Percentiles rank a stretch among this genome's conserved stretches.
These are phyloP conservation scores for Gobio gobio DNA, from an alignment of 2,113 vertebrate species.

Conservation along the genomic window DNA sequence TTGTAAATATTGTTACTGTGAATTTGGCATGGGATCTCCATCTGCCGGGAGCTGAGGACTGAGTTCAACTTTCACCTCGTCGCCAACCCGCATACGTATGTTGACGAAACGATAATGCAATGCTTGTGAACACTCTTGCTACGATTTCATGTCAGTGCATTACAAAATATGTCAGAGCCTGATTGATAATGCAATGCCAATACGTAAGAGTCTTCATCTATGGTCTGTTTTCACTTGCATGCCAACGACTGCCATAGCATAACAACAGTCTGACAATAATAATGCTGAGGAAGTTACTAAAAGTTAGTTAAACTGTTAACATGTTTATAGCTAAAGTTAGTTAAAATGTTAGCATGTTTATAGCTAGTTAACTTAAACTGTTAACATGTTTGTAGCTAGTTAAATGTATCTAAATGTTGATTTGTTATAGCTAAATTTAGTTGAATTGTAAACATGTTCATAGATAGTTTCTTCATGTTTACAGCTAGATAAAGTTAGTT, in stretches of 20 bases:
- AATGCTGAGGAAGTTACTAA: background rate
- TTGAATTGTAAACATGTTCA: too few species aligned
- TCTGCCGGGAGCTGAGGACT: background rate
- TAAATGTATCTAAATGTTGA: too few species aligned
- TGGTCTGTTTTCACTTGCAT: background rate
- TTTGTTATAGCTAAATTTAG: too few species aligned
- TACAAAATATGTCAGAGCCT: background rate
- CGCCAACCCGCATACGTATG: background rate
- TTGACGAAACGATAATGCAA: background rate
- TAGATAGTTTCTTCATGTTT: too few species aligned
- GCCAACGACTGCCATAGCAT: too few species aligned
- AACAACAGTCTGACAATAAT: too few species aligned
- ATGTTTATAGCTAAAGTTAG: too few species aligned
- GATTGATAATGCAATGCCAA: background rate
- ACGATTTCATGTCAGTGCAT: background rate
- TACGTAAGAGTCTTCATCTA: background rate
- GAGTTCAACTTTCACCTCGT: background rate
- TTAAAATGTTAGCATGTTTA: too few species aligned
- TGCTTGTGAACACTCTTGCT: background rate
- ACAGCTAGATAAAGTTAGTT: background rate
- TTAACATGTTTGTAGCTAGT: background rate
- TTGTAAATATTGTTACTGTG: constrained; percentile 2
- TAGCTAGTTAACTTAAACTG: too few species aligned
- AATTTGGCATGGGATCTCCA: background rate
- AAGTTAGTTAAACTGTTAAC: too few species aligned